Percentiles rank a stretch among this genome's conserved stretches.
phyloP scores from a whole-genome alignment of 2,797 vertebrate species.

The Benthosema pterotum region DNA sequence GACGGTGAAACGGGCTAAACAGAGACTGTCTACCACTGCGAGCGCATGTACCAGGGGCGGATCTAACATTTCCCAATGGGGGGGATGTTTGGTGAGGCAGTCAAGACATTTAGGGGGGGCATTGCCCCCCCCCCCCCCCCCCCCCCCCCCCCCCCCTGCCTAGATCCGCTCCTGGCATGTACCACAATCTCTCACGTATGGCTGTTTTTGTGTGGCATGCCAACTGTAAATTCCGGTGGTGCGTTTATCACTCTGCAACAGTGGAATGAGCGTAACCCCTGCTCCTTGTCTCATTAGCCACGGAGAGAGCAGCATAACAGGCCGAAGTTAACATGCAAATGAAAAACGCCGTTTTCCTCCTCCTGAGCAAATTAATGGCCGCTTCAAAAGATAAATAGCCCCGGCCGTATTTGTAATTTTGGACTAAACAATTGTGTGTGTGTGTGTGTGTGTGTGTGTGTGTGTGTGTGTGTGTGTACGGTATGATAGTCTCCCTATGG shows the following conservation, averaged over 20 bases:
- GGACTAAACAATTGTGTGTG: constrained; percentile 77
- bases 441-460: neutral
- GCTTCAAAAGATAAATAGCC: constrained; percentile 83
- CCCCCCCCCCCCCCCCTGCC: no score
- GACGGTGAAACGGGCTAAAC: no score
- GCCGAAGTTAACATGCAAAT: constrained; percentile 79
- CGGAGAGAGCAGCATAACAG: constrained; percentile 66
- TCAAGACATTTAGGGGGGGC: no score
- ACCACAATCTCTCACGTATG: constrained; percentile 12
- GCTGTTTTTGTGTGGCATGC: constrained; percentile 42
- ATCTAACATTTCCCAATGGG: no score
- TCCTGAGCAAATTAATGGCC: constrained; percentile 81
- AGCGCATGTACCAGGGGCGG: no score
- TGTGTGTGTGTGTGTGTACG: no score
- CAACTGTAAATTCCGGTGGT: constrained; percentile 57
- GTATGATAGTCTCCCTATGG: constrained; percentile 34
- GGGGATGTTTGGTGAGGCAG: no score
- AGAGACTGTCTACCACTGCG: no score
- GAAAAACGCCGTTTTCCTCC: constrained; percentile 70
- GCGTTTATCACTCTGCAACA: constrained; percentile 72
- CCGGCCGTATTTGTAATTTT: constrained; percentile 81
- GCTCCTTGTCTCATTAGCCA: constrained; percentile 73
- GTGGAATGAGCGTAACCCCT: constrained; percentile 58
- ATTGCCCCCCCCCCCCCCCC: no score
- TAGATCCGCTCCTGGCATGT: no score